Conservation (phyloP, 2,888 invertebrate genomes). For the Argyresthia albistria region DNA sequence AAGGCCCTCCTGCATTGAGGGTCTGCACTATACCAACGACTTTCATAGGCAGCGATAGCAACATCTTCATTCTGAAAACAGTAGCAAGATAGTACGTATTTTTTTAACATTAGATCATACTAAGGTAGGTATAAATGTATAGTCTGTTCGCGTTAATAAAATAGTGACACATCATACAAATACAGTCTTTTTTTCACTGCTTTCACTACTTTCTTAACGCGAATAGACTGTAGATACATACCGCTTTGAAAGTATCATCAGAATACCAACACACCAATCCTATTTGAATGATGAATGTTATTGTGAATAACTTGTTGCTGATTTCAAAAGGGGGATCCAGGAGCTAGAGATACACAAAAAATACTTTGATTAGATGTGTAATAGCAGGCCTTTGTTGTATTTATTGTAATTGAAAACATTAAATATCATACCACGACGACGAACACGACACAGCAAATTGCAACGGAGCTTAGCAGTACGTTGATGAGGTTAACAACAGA, state of each 20-base stretch:
- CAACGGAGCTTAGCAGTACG: constrained; percentile 53
- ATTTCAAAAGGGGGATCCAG: constrained; percentile 49
- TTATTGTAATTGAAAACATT: not conserved
- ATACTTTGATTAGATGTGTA: not conserved
- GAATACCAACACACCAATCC: constrained; percentile 63
- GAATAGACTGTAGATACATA: no score
- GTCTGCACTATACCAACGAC: constrained; percentile 51
- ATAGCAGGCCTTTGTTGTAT: not conserved
- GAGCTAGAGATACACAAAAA: constrained; percentile 34
- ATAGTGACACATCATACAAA: no score
- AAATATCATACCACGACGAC: constrained; percentile 45
- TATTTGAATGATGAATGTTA: constrained; percentile 52
- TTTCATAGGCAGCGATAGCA: constrained; percentile 46
- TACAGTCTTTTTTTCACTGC: no score
- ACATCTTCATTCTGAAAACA: constrained; percentile 43
- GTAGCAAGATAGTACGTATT: no score
- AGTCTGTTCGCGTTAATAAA: no score
- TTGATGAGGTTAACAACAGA: constrained; percentile 50
- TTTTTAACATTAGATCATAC: no score
- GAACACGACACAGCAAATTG: constrained; percentile 60
- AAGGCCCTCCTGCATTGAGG: constrained; percentile 45
- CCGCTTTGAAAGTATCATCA: constrained; percentile 56
- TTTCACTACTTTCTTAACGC: no score
- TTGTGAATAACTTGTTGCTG: constrained; percentile 53
- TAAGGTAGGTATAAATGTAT: no score